phyloP scores from a whole-genome alignment of 2,113 vertebrate species.

The Lepus europaeus region DNA sequence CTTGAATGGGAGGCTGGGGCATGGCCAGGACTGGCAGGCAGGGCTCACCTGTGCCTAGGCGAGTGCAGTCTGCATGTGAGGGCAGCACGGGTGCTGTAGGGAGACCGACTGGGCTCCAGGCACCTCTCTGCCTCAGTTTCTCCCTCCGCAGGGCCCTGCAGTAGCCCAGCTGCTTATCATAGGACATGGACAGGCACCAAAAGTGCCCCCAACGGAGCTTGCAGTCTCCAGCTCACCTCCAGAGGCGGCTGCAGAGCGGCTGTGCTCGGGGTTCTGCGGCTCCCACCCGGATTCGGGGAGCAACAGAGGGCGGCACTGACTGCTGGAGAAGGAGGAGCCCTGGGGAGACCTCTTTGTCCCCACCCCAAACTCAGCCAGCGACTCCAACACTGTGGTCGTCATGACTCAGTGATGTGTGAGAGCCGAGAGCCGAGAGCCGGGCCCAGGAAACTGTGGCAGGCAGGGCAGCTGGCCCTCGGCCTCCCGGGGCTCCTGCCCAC shows the following conservation, averaged over 20 bases:
- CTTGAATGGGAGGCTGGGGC: not conserved
- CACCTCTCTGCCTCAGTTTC: not conserved
- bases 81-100: not conserved
- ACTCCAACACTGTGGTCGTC: fast-evolving
- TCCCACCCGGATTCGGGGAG: not conserved
- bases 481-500: not conserved
- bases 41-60: too few relatives aligned
- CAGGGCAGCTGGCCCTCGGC: not conserved
- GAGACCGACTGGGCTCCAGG: fast-evolving
- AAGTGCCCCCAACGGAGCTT: fast-evolving
- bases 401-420: too few relatives aligned
- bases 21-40: too few relatives aligned
- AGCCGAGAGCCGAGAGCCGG: not conserved
- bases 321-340: not conserved
- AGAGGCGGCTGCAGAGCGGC: too few relatives aligned
- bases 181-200: fast-evolving
- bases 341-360: not conserved
- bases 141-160: fast-evolving
- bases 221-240: not conserved
- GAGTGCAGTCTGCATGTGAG: not conserved
- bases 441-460: not conserved
- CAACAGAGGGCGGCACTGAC: not conserved
- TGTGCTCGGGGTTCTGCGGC: not conserved
- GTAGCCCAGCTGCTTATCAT: not conserved
- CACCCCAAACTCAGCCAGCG: too few relatives aligned